Evolutionary conservation across 1,140 invertebrate genomes (phyloP).

Genomic region (Cotesia chilonis): DNA sequence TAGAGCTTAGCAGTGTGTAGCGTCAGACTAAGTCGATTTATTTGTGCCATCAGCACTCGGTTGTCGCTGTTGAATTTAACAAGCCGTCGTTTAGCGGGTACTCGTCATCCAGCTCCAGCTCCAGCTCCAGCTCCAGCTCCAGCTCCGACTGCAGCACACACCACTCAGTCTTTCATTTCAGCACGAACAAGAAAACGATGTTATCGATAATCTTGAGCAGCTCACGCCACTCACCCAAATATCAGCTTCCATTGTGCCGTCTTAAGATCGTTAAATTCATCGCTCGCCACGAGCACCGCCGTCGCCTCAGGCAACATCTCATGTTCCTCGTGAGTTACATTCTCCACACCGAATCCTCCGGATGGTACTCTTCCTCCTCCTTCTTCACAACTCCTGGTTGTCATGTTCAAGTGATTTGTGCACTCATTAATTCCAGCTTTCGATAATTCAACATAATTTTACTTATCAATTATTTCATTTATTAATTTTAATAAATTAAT

Average conservation of each 20-base stretch:
- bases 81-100: constrained; percentile 16
- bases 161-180: no score
- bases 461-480: no score
- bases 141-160: no score
- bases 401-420: not conserved
- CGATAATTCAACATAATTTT: no score
- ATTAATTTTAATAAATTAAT: no score
- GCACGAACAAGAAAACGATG: constrained; percentile 24
- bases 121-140: no score
- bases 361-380: not conserved
- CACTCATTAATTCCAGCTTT: no score
- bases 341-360: not conserved
- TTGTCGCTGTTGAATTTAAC: constrained; percentile 19
- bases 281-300: not conserved
- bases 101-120: no score
- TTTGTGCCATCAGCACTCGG: constrained; percentile 20
- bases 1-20: not conserved
- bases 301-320: not conserved
- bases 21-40: constrained; percentile 4
- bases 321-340: constrained; percentile 17
- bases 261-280: constrained; percentile 12
- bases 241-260: constrained; percentile 2
- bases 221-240: constrained; percentile 8
- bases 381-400: not conserved
- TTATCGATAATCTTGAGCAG: constrained; percentile 20